phyloP scores from a whole-genome alignment of 2,888 invertebrate genomes.

The Gibbula magus region DNA sequence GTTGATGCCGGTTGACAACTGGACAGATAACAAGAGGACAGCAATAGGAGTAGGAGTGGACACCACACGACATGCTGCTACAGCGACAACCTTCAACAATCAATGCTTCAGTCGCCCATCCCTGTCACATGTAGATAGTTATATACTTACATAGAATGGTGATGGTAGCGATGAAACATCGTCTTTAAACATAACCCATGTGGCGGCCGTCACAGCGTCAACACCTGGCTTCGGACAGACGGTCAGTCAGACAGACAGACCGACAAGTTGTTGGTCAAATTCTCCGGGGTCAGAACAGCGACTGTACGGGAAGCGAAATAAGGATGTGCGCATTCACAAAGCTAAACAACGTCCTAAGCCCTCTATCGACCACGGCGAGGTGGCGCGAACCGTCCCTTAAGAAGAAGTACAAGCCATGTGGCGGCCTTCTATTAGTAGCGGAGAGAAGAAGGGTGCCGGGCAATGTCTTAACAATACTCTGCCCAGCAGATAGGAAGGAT shows the following conservation, averaged over 20 bases:
- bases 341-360: conserved; percentile 22
- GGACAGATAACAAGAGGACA: neutral
- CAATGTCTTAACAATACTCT: neutral
- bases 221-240: neutral
- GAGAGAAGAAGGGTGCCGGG: neutral
- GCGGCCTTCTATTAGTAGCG: neutral
- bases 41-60: no score
- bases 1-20: neutral
- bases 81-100: no score
- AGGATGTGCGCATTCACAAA: conserved; percentile 22
- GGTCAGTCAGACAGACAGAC: neutral
- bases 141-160: conserved; percentile 43
- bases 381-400: neutral
- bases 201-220: neutral
- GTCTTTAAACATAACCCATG: conserved; percentile 4
- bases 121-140: neutral
- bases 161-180: conserved; percentile 46
- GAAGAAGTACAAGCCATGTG: neutral
- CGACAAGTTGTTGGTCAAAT: neutral
- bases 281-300: neutral
- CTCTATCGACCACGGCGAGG: conserved; percentile 1
- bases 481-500: neutral
- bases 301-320: neutral
- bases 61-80: no score
- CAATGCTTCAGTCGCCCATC: no score